Conservation (phyloP, 2,113 vertebrate genomes). For the Cryptotis parvus region DNA sequence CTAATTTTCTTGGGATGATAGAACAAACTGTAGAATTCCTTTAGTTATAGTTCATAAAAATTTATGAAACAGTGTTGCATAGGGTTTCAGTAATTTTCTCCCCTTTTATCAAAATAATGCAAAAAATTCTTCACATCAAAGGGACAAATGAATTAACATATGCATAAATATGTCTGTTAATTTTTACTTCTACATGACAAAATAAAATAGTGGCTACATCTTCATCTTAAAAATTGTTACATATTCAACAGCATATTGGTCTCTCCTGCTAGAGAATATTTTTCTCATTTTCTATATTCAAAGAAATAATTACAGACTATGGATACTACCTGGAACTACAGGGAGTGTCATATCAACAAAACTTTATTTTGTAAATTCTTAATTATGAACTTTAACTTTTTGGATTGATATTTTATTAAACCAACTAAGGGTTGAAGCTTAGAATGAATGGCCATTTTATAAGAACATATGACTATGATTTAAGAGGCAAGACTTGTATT, state of each 20-base stretch:
- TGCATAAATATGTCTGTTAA: constrained; percentile 18
- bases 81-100: constrained; percentile 49
- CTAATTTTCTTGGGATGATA: constrained; percentile 51
- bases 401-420: not conserved
- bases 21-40: constrained; percentile 50
- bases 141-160: not conserved
- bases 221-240: constrained; percentile 53
- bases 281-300: not conserved
- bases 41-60: constrained; percentile 51
- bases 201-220: constrained; percentile 41
- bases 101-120: constrained; percentile 22
- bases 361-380: constrained; percentile 59
- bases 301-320: constrained; percentile 17
- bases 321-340: not conserved
- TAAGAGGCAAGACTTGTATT: not conserved
- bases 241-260: not conserved
- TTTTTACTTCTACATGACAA: not conserved
- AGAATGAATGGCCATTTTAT: constrained; percentile 30
- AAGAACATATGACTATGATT: not conserved
- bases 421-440: constrained; percentile 20
- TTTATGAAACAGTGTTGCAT: constrained; percentile 52
- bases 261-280: not conserved
- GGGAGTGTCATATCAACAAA: not conserved
- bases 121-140: constrained; percentile 13
- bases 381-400: constrained; percentile 16